Evolutionary conservation across 1,140 invertebrate species (phyloP).

Genomic region (Diploscapter pachys): DNA sequence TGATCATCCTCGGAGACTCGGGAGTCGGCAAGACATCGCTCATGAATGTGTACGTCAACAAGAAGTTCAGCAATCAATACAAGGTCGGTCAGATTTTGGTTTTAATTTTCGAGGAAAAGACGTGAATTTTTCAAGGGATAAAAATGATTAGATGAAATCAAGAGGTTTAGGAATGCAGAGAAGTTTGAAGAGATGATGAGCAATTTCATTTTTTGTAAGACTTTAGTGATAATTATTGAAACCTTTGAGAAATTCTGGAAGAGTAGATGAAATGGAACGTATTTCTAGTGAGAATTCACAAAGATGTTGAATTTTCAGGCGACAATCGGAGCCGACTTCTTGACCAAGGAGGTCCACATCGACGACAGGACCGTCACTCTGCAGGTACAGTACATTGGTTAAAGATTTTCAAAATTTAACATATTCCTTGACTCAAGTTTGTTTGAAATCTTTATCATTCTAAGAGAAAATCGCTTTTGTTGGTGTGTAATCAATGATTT

Average conservation of each 20-base stretch:
- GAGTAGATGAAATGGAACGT: no score
- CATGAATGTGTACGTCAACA: constrained; percentile 99
- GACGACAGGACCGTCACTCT: constrained; percentile 97
- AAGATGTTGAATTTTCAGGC: constrained; percentile 63
- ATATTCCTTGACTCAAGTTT: no score
- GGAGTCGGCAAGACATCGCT: constrained; percentile 96
- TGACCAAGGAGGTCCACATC: constrained; percentile 97
- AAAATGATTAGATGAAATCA: no score
- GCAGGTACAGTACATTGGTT: constrained; percentile 71
- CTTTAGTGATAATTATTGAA: no score
- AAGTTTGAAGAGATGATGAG: no score
- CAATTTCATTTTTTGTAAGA: no score
- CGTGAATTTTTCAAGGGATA: no score
- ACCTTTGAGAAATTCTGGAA: no score
- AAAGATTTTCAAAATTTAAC: constrained; percentile 32
- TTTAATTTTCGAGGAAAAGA: neutral
- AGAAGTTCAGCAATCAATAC: constrained; percentile 99
- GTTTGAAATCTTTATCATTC: no score
- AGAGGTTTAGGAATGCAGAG: no score
- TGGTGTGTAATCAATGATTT: neutral
- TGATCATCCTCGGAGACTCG: constrained; percentile 50
- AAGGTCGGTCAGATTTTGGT: constrained; percentile 65
- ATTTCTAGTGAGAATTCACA: no score
- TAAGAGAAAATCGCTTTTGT: no score
- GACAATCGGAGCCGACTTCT: constrained; percentile 98